Evolutionary conservation across 2,888 invertebrate species (phyloP), one percentile per base, ranked within the genome.

Genomic region (Sipha maydis): DNA sequence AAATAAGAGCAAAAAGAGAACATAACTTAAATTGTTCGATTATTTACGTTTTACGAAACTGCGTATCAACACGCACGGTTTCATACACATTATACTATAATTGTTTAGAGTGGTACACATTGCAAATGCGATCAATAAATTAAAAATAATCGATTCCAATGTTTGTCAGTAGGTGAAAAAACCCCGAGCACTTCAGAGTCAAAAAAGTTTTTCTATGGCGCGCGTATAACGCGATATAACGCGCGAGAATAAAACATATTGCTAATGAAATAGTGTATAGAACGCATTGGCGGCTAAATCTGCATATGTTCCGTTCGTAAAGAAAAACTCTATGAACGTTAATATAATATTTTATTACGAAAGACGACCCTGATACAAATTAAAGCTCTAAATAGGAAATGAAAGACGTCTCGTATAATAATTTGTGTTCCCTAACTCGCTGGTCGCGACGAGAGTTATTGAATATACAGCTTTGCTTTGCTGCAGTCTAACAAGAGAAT

Each of bases 331-430:
- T 67, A 67, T n/a, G 48, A 19, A 82, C 69, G 82, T 71, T 82
- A 61, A 79, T 48, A 11, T 28, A 69, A 41, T 71, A 71, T 80
- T 80, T 80, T 14, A 48, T 82, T 82, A n/a, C 80, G 80, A 82
- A 67, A 67, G 67, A 82, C 67, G 80, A 41, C 41, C 69, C 38
- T 80, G 80, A 67, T 80, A 80, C 67, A 25, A 31, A 80, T 31
- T 61, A 79, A 82, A 67, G 80, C 38, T 48, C 48, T 67, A 41
- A 82, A 28, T 69, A 48, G 41, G 80, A 82, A 69, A 82, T 41
- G 69, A 67, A 82, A 48, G 28, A 61, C 79, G 61, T 80, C 61
- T 80, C 34, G 11, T 61, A 61, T n/a, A 67, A 61, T 38, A 38
- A 80, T 80, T 80, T n/a, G 61, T 38, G 34, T 80, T 67, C 38